Evolutionary conservation across 2,113 vertebrate genomes (phyloP).

Genomic region (Centrocercus urophasianus): DNA sequence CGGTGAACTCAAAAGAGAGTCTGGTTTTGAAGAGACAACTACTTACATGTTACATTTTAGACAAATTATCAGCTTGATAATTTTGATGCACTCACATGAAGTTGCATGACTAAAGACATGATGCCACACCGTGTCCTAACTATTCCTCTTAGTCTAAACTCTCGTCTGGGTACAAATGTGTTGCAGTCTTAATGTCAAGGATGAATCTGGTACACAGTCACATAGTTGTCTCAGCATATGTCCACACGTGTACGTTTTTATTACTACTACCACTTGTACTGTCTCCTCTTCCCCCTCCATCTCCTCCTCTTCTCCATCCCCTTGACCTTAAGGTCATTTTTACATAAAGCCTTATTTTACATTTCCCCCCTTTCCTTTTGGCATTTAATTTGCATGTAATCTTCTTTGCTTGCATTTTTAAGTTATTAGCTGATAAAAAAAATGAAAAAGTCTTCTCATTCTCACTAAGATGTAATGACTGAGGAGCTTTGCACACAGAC

Average conservation of each 20-base stretch:
- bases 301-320: too few species aligned
- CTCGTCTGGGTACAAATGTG: background rate
- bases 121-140: background rate
- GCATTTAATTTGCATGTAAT: background rate
- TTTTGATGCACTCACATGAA: background rate
- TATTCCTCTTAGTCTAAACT: background rate
- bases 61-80: background rate
- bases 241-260: background rate
- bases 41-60: background rate
- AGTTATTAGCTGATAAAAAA: background rate
- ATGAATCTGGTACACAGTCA: background rate
- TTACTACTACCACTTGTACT: background rate
- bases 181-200: background rate
- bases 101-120: background rate
- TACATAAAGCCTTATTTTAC: background rate
- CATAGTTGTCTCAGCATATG: accelerated
- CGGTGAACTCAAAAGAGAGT: background rate
- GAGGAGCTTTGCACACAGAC: background rate
- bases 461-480: background rate
- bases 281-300: background rate
- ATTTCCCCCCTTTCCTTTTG: background rate
- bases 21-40: background rate
- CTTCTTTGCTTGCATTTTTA: background rate
- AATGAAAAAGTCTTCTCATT: background rate
- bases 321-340: background rate